Evolutionary conservation across 2,888 invertebrate genomes (phyloP).

Genomic region (Leistus spinibarbis): DNA sequence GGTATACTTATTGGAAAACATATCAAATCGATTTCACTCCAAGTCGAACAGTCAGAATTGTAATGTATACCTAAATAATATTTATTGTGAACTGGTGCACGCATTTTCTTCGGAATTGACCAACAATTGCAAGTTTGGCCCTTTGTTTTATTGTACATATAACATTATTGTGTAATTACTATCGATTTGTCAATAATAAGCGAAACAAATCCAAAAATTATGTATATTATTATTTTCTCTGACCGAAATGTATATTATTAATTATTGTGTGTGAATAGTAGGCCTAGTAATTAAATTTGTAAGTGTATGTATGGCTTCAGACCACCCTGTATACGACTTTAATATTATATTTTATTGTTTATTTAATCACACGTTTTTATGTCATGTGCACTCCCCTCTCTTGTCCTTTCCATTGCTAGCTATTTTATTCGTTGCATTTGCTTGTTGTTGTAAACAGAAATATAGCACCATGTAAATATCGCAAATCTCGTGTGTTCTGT

Average conservation of each 20-base stretch:
- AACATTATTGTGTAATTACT: neutral
- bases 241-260: constrained; percentile 12
- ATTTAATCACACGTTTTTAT: constrained; percentile 29
- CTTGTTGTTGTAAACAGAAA: too few species aligned
- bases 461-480: too few species aligned
- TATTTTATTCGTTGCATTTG: neutral
- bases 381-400: constrained; percentile 13
- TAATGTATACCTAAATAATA: neutral
- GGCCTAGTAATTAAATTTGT: constrained; percentile 32
- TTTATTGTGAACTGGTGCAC: too few species aligned
- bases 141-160: neutral
- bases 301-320: constrained; percentile 38
- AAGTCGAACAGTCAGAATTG: too few species aligned
- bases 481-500: too few species aligned
- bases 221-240: constrained; percentile 5
- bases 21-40: too few species aligned
- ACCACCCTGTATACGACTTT: constrained; percentile 39
- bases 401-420: neutral
- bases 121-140: neutral
- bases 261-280: constrained; percentile 37
- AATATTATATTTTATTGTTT: constrained; percentile 40
- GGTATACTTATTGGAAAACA: neutral
- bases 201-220: neutral
- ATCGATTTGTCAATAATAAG: neutral
- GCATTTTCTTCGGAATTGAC: neutral